A percentile compares a stretch with the other conserved stretches of the same genome.
Conservation (phyloP, 2,888 invertebrate species). For the Hydrotaea diabolus region DNA sequence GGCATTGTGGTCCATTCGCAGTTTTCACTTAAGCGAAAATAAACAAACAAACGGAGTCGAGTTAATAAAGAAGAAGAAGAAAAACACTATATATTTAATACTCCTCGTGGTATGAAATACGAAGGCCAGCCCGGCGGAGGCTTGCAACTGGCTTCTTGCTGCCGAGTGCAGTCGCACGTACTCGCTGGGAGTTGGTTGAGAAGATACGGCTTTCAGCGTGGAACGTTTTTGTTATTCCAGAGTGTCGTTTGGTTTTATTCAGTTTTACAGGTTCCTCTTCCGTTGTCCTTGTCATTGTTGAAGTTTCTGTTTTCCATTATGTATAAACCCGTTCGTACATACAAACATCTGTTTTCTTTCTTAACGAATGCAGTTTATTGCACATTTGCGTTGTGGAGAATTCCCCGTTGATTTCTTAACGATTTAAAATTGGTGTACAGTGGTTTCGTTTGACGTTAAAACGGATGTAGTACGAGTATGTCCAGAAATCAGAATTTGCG, state of each 20-base stretch:
- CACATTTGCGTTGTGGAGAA: slow-evolving; percentile 52
- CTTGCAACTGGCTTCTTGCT: background rate
- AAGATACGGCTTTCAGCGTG: background rate
- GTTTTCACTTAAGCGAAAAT: background rate
- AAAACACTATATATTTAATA: background rate
- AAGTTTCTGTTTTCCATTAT: background rate
- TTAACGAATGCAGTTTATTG: slow-evolving; percentile 61
- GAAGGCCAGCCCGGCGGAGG: slow-evolving; percentile 5
- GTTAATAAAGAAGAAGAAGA: background rate
- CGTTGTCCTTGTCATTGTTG: background rate
- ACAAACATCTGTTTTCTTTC: slow-evolving; percentile 51
- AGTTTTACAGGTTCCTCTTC: background rate
- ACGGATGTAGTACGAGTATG: too few relatives aligned
- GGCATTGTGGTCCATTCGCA: background rate
- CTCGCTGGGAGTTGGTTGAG: background rate
- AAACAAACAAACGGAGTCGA: background rate
- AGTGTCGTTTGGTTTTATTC: background rate
- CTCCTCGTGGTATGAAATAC: background rate
- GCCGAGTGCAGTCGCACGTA: too few relatives aligned
- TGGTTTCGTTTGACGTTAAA: background rate
- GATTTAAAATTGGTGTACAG: slow-evolving; percentile 1
- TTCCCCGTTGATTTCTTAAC: slow-evolving; percentile 2
- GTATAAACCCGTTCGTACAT: background rate
- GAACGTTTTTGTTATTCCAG: slow-evolving; percentile 16
- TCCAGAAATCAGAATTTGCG: too few relatives aligned